Base-by-base conservation (phyloP, 2,113 vertebrate genomes). In the Colaptes auratus region DNA sequence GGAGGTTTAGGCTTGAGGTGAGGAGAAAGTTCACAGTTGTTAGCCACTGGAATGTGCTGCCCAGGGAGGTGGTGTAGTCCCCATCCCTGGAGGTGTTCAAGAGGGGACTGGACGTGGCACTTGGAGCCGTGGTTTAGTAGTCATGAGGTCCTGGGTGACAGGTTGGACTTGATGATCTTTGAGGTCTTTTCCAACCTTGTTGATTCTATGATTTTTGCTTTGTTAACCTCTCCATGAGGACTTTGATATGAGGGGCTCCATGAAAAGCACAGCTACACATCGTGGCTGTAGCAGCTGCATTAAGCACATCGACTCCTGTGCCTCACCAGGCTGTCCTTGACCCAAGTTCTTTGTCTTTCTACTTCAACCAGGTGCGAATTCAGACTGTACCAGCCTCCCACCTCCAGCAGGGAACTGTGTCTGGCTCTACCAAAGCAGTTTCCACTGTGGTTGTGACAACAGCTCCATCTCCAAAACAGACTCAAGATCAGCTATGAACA, bases 361-460 rank as follows among this genome's bases (percentile, higher is more conserved):
- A 0, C 88, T 92, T 85, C 78, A 35, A 58, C 87, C 88, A 99
- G 99, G 99, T 99, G 44, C 98, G 99, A 53, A 99, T 99, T 95
- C 99, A 99, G 94, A 99, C 99, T 0, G 98, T 99, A 18, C 99
- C 98, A 1, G 98, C 99, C 1, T 98, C 99, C 88, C 99, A 99
- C 85, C 98, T 99, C 30, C 99, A 99, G 89, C 98, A 99, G 94
- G 98, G 98, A 94, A 98, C 99, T 15, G 98, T 98, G 5, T 94
- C 99, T 25, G 96, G 98, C 67, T 98, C 99, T 44, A 98, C 98
- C 12, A 99, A 99, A 96, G 98, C 99, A 0, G 98, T 99, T 35
- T 99, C 99, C 73, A 99, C 99, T 3, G 99, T 99, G 25, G 99
- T 99, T 4, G 99, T 99, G 92, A 99, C 99, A 33, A 99, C 99